Evolutionary conservation across 1,140 invertebrate species (phyloP), one percentile per base, ranked within the genome.

Genomic region (Dendroctonus valens): DNA sequence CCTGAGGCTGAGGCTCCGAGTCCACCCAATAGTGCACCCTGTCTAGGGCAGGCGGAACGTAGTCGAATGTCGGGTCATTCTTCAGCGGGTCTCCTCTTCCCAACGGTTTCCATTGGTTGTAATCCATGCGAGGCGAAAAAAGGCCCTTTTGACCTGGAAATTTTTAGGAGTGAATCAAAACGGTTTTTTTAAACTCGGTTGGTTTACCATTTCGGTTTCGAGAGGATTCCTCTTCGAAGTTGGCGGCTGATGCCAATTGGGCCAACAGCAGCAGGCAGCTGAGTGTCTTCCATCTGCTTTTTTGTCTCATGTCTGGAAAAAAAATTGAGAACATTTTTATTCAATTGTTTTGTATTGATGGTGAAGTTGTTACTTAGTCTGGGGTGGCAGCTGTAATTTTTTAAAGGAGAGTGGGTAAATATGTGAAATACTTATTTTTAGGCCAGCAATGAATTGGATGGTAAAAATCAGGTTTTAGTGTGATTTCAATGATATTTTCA

Each of bases 11-110:
- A 9, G 58, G 37, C 8, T 63, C 76, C 52, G 79, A 74, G 48
- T 89, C 87, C 11, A 87, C 79, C 89, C 90, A 91, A 70, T 91
- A 91, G 68, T 88, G 88, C 9, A 91, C 89, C 14, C 84, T 79
- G 40, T 91, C 89, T 39, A 91, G 75, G 5, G 89, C 85, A 4
- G 90, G 89, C 3, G 89, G 90, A 15, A 90, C 88, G 73, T 91
- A 91, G 72, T 91, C 89, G 72, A 88, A 91, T 3, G 89, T 91
- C 1, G 90, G 89, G 76, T 91, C 89, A 72, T 91, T 91, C 70
- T 89, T 89, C 26, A 91, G 73, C 0, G 89, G 89, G 77, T 91
- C 89, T 2, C 89, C 89, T 42, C 87, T 84, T 6, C 89, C 89
- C 46, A 89, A 73, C 2, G 90, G 90, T 62, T 87, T 89, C 90